Conservation (phyloP, 92 coral and sea anemone genomes). For the Parazoanthus darwini region DNA sequence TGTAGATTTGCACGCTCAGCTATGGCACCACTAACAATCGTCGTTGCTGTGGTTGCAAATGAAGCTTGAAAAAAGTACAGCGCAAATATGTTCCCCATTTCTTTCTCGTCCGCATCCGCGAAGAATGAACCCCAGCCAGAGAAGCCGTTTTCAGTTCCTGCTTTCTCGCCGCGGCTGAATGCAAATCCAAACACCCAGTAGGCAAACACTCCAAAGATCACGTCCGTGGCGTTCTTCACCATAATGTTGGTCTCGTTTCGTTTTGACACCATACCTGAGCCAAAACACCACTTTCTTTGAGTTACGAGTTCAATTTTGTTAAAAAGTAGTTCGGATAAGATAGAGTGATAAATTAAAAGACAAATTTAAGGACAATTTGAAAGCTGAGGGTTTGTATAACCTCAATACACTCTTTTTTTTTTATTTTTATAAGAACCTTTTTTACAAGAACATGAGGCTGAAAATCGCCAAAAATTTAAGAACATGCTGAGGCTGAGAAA, state of each 20-base stretch:
- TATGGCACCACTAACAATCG: slow-evolving; percentile 84
- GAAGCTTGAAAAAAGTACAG: slow-evolving; percentile 87
- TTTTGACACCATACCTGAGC: slow-evolving; percentile 81
- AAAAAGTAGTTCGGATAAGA: too few relatives aligned
- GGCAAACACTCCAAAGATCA: slow-evolving; percentile 84
- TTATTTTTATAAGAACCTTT: too few relatives aligned
- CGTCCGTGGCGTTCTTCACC: slow-evolving; percentile 88
- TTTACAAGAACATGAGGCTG: too few relatives aligned
- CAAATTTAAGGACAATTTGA: too few relatives aligned
- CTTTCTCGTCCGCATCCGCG: slow-evolving; percentile 80
- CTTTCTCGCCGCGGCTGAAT: slow-evolving; percentile 67
- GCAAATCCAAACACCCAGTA: slow-evolving; percentile 92
- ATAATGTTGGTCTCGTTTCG: slow-evolving; percentile 88
- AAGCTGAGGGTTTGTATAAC: too few relatives aligned
- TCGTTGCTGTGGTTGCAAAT: slow-evolving; percentile 87
- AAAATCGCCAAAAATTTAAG: too few relatives aligned
- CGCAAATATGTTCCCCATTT: slow-evolving; percentile 83
- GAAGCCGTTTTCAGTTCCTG: slow-evolving; percentile 57
- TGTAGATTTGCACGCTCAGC: slow-evolving; percentile 84
- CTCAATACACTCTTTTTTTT: too few relatives aligned
- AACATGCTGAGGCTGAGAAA: too few relatives aligned
- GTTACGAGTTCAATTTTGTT: not conserved
- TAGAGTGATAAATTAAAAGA: not conserved
- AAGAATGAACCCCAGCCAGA: slow-evolving; percentile 83
- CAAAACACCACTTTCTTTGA: not conserved